Percentiles rank a stretch among this genome's conserved stretches.
Evolutionary conservation across 2,797 vertebrate species (phyloP).

Genomic region (Typhlichthys eigenmanni): DNA sequence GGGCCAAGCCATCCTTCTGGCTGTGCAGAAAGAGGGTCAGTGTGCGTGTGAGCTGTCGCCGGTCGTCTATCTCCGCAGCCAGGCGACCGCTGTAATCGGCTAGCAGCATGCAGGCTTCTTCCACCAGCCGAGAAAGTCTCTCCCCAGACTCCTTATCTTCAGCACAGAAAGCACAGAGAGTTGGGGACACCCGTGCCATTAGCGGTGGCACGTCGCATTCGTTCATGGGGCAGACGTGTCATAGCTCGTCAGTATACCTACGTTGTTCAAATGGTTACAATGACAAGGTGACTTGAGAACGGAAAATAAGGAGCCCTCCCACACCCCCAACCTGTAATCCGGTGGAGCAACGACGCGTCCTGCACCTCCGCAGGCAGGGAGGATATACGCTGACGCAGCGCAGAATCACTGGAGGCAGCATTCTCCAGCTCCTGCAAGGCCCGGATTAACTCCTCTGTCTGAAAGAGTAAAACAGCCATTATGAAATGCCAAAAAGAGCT

Average conservation of each 20-base stretch:
- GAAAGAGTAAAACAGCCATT: conserved; percentile 13
- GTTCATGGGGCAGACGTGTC: conserved; percentile 7
- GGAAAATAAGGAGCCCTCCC: not conserved
- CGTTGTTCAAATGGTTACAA: not conserved
- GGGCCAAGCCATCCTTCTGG: conserved; percentile 93
- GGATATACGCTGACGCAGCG: conserved; percentile 93
- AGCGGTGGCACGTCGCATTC: not conserved
- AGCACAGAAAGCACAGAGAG: conserved; percentile 46
- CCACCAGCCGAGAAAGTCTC: conserved; percentile 93
- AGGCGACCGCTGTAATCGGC: conserved; percentile 98
- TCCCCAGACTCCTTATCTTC: conserved; percentile 97
- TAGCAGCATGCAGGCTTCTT: conserved; percentile 97
- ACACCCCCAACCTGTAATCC: conserved; percentile 87
- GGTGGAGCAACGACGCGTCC: conserved; percentile 92
- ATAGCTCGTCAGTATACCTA: not conserved
- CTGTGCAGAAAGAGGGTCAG: conserved; percentile 92
- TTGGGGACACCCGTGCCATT: conserved; percentile 20
- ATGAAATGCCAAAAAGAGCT: no score
- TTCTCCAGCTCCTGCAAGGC: conserved; percentile 98
- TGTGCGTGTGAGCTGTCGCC: conserved; percentile 93
- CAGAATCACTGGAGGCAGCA: conserved; percentile 91
- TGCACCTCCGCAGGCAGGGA: conserved; percentile 95
- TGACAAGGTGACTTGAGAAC: not conserved
- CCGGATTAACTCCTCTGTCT: conserved; percentile 95
- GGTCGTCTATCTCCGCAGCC: conserved; percentile 97